phyloP scores from a whole-genome alignment of 1,140 invertebrate species.

The Zaprionus taronus region DNA sequence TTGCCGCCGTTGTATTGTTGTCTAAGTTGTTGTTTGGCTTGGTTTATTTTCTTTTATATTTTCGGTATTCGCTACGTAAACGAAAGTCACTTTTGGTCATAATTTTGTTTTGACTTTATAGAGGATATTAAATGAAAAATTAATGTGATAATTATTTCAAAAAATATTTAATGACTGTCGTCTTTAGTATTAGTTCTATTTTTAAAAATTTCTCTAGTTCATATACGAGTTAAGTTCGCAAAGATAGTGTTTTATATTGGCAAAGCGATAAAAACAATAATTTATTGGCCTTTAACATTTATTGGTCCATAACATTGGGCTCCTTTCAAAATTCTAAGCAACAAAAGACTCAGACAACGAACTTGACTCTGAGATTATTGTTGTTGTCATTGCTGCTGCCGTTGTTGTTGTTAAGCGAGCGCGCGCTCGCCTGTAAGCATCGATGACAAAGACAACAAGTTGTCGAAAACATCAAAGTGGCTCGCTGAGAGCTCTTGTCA shows the following conservation, averaged over 20 bases:
- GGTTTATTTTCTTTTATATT: constrained; percentile 26
- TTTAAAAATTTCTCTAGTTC: neutral
- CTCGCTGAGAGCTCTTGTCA: constrained; percentile 72
- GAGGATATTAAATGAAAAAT: constrained; percentile 65
- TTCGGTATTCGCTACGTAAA: constrained; percentile 54
- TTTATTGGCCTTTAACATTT: constrained; percentile 22
- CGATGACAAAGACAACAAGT: constrained; percentile 61
- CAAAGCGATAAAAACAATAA: constrained; percentile 29
- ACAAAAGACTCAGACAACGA: constrained; percentile 72
- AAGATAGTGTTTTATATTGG: neutral
- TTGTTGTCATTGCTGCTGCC: constrained; percentile 29
- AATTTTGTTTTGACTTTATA: constrained; percentile 68
- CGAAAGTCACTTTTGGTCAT: constrained; percentile 76
- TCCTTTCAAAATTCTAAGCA: constrained; percentile 39
- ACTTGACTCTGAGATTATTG: constrained; percentile 67
- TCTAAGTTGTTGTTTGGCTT: constrained; percentile 24
- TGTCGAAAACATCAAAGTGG: constrained; percentile 65
- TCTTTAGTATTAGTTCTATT: neutral
- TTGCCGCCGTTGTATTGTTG: constrained; percentile 14
- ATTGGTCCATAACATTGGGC: constrained; percentile 18
- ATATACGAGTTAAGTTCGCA: neutral
- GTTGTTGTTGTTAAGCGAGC: constrained; percentile 7
- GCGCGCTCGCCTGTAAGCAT: constrained; percentile 47
- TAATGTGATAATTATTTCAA: constrained; percentile 31
- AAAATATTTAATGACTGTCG: neutral